phyloP scores from a whole-genome alignment of 2,113 vertebrate genomes.

The Acrocephalus kingi region DNA sequence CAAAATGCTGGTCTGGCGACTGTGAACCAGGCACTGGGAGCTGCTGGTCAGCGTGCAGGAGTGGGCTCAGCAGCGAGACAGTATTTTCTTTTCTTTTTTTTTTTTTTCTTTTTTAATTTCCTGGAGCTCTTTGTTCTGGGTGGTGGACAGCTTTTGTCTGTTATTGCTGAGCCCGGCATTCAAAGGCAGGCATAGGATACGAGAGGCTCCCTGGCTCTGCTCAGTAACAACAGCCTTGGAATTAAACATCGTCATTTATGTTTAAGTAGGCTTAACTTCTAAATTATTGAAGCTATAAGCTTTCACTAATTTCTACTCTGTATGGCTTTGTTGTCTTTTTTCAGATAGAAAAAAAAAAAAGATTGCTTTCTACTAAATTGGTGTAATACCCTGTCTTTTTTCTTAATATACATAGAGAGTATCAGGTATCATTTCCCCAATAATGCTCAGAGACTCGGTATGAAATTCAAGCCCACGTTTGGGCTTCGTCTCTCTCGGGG shows the following conservation, averaged over 20 bases:
- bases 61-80: neutral
- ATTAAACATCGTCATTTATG: conserved; percentile 65
- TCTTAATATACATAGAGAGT: conserved; percentile 18
- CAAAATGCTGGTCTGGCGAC: neutral
- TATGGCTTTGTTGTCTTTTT: neutral
- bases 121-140: conserved; percentile 75
- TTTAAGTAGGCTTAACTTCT: conserved; percentile 68
- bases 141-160: conserved; percentile 79
- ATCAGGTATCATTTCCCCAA: conserved; percentile 42
- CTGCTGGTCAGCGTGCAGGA: neutral
- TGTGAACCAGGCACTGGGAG: neutral
- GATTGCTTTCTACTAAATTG: conserved; percentile 41
- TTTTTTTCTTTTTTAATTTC: conserved; percentile 64
- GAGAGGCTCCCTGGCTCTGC: conserved; percentile 61
- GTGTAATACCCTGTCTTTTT: conserved; percentile 19
- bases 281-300: conserved; percentile 69
- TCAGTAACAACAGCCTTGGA: conserved; percentile 65
- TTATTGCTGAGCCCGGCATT: conserved; percentile 68
- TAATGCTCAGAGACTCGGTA: neutral
- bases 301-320: conserved; percentile 53
- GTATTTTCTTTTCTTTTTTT: neutral
- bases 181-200: conserved; percentile 51
- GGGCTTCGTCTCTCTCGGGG: neutral
- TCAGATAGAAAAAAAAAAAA: neutral
- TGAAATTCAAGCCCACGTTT: conserved; percentile 39